Base-by-base conservation (phyloP, 2,888 invertebrate genomes). In the Punctoribates punctum region DNA sequence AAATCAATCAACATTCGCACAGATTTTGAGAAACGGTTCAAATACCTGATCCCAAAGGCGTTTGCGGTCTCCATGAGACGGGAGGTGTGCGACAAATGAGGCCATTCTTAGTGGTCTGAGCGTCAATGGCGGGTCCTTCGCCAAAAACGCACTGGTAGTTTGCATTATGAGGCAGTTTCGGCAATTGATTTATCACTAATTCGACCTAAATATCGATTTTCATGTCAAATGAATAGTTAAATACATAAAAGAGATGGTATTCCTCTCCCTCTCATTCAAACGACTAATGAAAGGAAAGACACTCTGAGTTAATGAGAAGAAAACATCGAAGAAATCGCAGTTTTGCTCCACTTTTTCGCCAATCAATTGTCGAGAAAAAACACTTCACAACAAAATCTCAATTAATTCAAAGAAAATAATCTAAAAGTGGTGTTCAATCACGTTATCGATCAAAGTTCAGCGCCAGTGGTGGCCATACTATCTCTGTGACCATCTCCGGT, bases 71-170 rank as follows among this genome's bases (percentile, higher is more conserved):
- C 27, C 78, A 77, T n/a, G 90, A 89, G 57, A 94, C 93, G 4
- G 81, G 78, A 34, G 82, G 82, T 0, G 94, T 93, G 72, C 89
- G 90, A 84, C 95, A 95, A 13, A 91, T 90, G 70, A 95, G 85
- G 23, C 94, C 94, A 83, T 88, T 90, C 54, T 90, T 89, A 34
- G 92, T 90, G 67, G 94, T 91, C 80, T 90, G 89, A 6, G 95
- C 95, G 85, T 94, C 93, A 79, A 94, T 93, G 1, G 94, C 92
- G 75, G 92, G 91, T 27, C 92, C 89, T 81, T 88, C 89, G 38
- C 94, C 95, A 86, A 94, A 95, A 4, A 95, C 94, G 85, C 95
- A 95, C 83, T 93, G 92, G 84, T 91, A 95, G 85, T 93, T 94
- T 73, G 94, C 93, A 81, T 93, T 94, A 81, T 89, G 88, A 17